phyloP scores from a whole-genome alignment of 2,113 vertebrate species.

The Elgaria multicarinata region DNA sequence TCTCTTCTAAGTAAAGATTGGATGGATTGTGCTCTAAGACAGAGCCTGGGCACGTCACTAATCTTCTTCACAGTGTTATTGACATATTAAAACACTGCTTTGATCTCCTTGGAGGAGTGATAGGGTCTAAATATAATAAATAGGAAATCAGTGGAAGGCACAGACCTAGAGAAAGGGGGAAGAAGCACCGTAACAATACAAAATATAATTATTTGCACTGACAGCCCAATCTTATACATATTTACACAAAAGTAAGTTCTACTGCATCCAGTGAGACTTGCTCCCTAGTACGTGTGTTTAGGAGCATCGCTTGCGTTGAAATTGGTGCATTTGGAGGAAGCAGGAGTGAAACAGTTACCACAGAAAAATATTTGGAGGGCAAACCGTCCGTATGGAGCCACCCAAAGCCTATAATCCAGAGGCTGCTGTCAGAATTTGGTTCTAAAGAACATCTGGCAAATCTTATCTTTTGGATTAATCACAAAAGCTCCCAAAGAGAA shows the following conservation, averaged over 20 bases:
- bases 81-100: background rate
- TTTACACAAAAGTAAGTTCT: background rate
- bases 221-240: background rate
- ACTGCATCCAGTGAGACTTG: background rate
- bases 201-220: background rate
- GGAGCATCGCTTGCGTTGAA: background rate
- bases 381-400: background rate
- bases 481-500: background rate
- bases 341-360: background rate
- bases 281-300: background rate
- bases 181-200: background rate
- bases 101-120: background rate
- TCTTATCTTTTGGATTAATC: slow-evolving; percentile 7
- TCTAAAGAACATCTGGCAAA: slow-evolving; percentile 4
- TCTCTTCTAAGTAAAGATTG: too few relatives aligned
- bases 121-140: background rate
- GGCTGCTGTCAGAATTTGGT: background rate
- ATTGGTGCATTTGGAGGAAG: background rate
- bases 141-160: background rate
- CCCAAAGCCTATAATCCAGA: background rate
- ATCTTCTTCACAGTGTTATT: background rate
- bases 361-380: background rate
- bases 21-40: too few relatives aligned
- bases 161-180: background rate
- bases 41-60: background rate